A percentile compares a stretch with the other conserved stretches of the same genome.
phyloP scores from a whole-genome alignment of 1,140 invertebrate species.

The Arion vulgaris region DNA sequence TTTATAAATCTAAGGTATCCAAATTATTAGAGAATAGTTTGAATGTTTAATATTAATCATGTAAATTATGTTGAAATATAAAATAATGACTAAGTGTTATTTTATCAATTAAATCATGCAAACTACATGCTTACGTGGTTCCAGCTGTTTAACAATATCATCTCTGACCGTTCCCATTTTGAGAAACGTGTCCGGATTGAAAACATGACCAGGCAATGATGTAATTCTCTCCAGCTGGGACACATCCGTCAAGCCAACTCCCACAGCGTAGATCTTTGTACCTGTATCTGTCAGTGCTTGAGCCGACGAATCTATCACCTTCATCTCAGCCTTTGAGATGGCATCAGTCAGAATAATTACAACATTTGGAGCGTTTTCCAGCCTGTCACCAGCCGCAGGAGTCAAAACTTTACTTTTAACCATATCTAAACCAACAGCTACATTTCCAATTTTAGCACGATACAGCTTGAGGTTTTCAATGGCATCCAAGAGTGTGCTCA shows the following conservation, averaged over 20 bases:
- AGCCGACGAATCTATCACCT: constrained; percentile 39
- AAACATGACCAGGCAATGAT: background rate
- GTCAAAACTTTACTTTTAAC: constrained; percentile 48
- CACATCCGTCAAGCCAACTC: constrained; percentile 42
- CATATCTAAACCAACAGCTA: constrained; percentile 52
- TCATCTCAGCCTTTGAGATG: constrained; percentile 33
- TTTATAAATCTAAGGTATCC: too few relatives aligned
- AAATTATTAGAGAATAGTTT: too few relatives aligned
- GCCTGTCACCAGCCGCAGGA: constrained; percentile 45
- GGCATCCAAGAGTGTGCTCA: constrained; percentile 12
- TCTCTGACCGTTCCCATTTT: background rate
- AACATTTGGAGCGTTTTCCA: constrained; percentile 54
- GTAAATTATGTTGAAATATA: too few relatives aligned
- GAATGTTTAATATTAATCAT: too few relatives aligned
- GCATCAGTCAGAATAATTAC: constrained; percentile 59
- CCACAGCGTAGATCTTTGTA: constrained; percentile 51
- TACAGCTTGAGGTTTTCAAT: background rate
- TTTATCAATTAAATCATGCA: background rate
- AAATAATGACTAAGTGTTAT: too few relatives aligned
- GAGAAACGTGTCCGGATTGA: background rate
- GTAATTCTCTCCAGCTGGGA: constrained; percentile 37
- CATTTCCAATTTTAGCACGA: constrained; percentile 27
- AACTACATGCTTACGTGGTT: background rate
- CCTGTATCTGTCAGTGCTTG: constrained; percentile 47
- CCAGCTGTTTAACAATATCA: background rate